Conservation (phyloP, 1,140 invertebrate species). For the Vollenhovia emeryi region DNA sequence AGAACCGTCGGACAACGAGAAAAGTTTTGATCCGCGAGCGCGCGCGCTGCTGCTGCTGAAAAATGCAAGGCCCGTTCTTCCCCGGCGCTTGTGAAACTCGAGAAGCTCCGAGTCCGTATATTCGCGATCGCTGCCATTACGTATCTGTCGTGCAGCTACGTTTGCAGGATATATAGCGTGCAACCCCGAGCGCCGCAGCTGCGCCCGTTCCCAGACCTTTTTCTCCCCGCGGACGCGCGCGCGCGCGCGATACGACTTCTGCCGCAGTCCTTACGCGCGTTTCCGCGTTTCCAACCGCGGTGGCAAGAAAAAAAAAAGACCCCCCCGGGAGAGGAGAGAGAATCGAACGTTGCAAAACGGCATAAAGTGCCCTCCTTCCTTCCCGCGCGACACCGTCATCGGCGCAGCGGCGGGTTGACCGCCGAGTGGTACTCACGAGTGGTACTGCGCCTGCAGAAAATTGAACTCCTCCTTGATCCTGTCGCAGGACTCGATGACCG, state of each 20-base stretch:
- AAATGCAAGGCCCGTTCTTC: conserved; percentile 59
- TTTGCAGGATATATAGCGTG: conserved; percentile 71
- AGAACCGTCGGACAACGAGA: conserved; percentile 60
- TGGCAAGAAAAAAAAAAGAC: neutral
- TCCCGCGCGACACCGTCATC: too few species aligned
- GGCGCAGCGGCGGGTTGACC: too few species aligned
- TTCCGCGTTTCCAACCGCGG: conserved; percentile 13
- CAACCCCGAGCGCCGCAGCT: conserved; percentile 63
- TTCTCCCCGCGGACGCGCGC: conserved; percentile 5
- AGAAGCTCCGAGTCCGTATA: conserved; percentile 63
- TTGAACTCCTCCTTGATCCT: conserved; percentile 96
- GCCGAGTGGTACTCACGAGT: conserved; percentile 90
- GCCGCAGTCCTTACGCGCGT: conserved; percentile 34
- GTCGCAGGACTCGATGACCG: conserved; percentile 96
- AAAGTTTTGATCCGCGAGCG: conserved; percentile 66
- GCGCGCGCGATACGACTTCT: conserved; percentile 4
- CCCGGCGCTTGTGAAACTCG: conserved; percentile 47
- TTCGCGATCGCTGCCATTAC: conserved; percentile 74
- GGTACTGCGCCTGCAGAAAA: conserved; percentile 94
- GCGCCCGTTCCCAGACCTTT: conserved; percentile 72
- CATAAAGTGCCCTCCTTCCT: neutral
- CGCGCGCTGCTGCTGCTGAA: conserved; percentile 56
- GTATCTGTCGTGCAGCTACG: conserved; percentile 62
- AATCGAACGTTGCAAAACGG: neutral
- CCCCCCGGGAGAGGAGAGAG: conserved; percentile 24